These are phyloP conservation scores for Chymomyza amoena DNA, from an alignment of 2,888 invertebrate genomes.

Conservation along the genomic window DNA sequence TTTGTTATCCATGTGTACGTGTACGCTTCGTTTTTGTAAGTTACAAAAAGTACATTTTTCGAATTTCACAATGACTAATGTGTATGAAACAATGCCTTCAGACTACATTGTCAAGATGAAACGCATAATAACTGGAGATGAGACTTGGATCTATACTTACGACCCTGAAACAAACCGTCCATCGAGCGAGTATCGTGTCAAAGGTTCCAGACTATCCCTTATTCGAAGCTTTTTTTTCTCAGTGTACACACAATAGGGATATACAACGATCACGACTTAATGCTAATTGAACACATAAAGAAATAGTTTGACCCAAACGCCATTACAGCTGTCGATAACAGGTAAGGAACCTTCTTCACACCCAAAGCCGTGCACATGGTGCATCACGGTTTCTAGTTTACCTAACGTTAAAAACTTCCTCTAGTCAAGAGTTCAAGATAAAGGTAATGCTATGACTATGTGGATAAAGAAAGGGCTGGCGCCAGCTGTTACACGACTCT, in stretches of 20 bases:
- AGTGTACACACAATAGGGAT: not conserved
- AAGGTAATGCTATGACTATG: not conserved
- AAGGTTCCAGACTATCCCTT: too few species aligned
- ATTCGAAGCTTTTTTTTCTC: not conserved
- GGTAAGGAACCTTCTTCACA: conserved; percentile 32
- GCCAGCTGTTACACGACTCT: not conserved
- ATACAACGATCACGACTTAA: not conserved
- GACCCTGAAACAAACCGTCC: too few species aligned
- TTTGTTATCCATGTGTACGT: too few species aligned
- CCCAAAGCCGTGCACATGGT: conserved; percentile 17
- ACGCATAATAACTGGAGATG: too few species aligned
- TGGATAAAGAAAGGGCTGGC: conserved; percentile 11
- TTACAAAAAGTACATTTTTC: too few species aligned
- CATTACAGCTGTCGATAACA: conserved; percentile 26
- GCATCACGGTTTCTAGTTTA: conserved; percentile 24
- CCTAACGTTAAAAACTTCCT: not conserved
- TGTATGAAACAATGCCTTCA: too few species aligned
- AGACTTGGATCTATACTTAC: too few species aligned
- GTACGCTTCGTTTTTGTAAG: too few species aligned
- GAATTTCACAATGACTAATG: too few species aligned
- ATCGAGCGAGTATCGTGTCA: too few species aligned
- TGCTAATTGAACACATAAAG: not conserved
- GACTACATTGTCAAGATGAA: too few species aligned
- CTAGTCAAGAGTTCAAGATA: not conserved
- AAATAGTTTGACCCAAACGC: not conserved